These are phyloP conservation scores for Tenthredo distinguenda DNA, from an alignment of 2,888 invertebrate genomes.

Conservation along the genomic window DNA sequence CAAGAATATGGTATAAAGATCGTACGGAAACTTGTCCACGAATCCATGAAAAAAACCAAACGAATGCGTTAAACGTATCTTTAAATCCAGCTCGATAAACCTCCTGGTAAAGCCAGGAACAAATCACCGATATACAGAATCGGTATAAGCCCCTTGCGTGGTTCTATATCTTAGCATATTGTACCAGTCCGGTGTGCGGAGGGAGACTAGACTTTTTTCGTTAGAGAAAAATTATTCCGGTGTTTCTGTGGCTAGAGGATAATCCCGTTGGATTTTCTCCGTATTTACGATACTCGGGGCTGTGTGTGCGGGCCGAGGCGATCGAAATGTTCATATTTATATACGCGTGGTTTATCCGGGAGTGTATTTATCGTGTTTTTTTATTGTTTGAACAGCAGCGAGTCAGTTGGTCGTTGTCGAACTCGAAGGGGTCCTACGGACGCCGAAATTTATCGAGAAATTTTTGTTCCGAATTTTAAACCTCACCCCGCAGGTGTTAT, in stretches of 20 bases:
- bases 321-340: background rate
- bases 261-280: constrained; percentile 50
- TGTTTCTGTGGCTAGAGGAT: background rate
- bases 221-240: background rate
- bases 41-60: background rate
- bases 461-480: background rate
- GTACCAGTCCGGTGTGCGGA: background rate
- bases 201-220: background rate
- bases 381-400: background rate
- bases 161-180: background rate
- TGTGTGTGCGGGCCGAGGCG: background rate
- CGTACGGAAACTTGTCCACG: background rate
- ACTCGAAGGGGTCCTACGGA: background rate
- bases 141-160: background rate
- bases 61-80: background rate
- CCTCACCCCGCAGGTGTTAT: background rate
- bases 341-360: background rate
- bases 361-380: background rate
- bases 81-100: constrained; percentile 1
- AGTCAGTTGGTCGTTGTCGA: background rate
- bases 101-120: constrained; percentile 12
- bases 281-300: constrained; percentile 35
- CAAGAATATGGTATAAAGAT: background rate
- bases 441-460: background rate
- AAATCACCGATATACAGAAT: constrained; percentile 23